phyloP scores from a whole-genome alignment of 1,140 invertebrate genomes.

The Nasonia giraulti region DNA sequence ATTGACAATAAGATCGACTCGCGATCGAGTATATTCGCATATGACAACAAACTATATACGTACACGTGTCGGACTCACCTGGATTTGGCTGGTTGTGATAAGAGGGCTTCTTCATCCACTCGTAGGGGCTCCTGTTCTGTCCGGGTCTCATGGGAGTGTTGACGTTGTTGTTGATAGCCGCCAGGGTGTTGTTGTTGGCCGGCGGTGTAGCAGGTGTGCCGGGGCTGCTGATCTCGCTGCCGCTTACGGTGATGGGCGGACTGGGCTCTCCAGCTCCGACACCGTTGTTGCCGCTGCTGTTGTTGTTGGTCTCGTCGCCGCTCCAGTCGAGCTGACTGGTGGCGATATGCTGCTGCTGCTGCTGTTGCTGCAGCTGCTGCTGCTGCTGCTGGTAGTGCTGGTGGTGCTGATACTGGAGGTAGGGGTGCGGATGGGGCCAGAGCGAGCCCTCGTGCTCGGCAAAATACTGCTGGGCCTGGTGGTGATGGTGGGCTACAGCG shows the following conservation, averaged over 20 bases:
- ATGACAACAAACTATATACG: too few relatives aligned
- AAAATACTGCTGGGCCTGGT: constrained; percentile 62
- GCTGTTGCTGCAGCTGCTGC: constrained; percentile 51
- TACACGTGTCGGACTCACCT: constrained; percentile 76
- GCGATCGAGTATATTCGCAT: neutral
- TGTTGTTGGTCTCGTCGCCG: constrained; percentile 61
- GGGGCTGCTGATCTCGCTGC: constrained; percentile 62
- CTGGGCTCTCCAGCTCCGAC: constrained; percentile 70
- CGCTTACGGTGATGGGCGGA: constrained; percentile 79
- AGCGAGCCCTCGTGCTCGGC: constrained; percentile 51
- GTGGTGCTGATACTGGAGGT: constrained; percentile 60
- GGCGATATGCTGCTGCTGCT: constrained; percentile 44
- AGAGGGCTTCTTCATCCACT: constrained; percentile 92
- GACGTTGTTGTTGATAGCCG: constrained; percentile 50
- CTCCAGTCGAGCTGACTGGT: constrained; percentile 61
- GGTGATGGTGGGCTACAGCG: constrained; percentile 46
- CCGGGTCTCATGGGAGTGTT: constrained; percentile 74
- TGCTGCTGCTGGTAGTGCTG: constrained; percentile 51
- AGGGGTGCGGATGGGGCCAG: constrained; percentile 59
- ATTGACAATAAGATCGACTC: neutral
- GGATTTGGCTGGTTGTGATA: constrained; percentile 88
- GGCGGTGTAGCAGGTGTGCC: constrained; percentile 37
- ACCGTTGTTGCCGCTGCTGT: neutral
- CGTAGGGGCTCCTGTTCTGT: constrained; percentile 84
- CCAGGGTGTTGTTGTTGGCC: constrained; percentile 54